Evolutionary conservation across 1,140 invertebrate genomes (phyloP), one percentile per base, ranked within the genome.

Genomic region (Drosophila kurseongensis): DNA sequence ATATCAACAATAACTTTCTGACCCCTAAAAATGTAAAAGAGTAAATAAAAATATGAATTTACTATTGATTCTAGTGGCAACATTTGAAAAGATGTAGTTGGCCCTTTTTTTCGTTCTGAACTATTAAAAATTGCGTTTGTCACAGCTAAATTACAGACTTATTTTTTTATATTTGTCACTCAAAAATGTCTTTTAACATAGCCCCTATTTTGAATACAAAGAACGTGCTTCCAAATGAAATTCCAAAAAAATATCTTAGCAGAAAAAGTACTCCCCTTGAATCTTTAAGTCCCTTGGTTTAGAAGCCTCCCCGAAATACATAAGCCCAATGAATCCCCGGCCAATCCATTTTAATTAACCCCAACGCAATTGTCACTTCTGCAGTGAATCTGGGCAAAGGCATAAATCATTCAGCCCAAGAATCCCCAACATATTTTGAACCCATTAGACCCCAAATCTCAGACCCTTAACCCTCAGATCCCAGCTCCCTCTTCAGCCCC

Each of bases 301-400:
- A 12, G 0, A 45, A 23, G 12, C 7, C 12, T 12, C 2, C 3
- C 16, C 7, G 5, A 35, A 41, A 50, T 29, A 29, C 5, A 10
- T 23, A 40, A 41, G 9, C 60, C 27, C 35, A 12, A 0, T 1
- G n/a, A 48, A 42, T 40, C n/a, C 50, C 40, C n/a, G 55, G 61
- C 36, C 55, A 41, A 76, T 76, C 80, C 68, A 78, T 81, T 86
- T 86, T 78, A 84, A 81, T 86, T 78, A 81, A 52, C 62, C 77
- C 41, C 74, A 60, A 42, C 68, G 35, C 47, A 58, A 55, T 60
- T 73, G 67, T 65, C 65, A 80, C 69, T 63, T 63, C 27, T 36
- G 40, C 50, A 38, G 44, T 14, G 36, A 59, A 35, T 67, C 45
- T 42, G 42, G 62, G 54, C 29, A 27, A 27, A 50, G 10, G 51